A percentile compares a stretch with the other conserved stretches of the same genome.
Evolutionary conservation across 2,888 invertebrate genomes (phyloP).

Genomic region (Xestia ashworthii): DNA sequence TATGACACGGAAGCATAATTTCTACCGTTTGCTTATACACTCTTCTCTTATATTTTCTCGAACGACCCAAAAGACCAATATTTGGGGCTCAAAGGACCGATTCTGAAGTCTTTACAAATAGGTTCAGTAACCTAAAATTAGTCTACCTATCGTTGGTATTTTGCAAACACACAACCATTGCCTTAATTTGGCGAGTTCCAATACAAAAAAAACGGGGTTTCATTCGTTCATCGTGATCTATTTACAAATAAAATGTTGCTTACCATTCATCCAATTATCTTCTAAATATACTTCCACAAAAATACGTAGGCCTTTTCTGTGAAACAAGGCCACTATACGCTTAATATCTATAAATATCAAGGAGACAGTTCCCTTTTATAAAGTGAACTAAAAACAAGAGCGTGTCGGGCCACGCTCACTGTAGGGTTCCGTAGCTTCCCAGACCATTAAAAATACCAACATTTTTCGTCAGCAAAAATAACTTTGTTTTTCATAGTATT

Average conservation of each 20-base stretch:
- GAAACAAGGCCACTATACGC: conserved; percentile 21
- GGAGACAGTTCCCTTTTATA: conserved; percentile 41
- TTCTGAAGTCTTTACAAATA: neutral
- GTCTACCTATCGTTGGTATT: neutral
- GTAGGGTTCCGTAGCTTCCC: too few species aligned
- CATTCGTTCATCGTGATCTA: conserved; percentile 12
- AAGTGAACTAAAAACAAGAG: too few species aligned
- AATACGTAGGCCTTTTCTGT: neutral
- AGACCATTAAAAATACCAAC: too few species aligned
- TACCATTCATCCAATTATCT: conserved; percentile 2
- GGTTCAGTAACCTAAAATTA: neutral
- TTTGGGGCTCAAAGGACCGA: neutral
- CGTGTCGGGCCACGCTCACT: too few species aligned
- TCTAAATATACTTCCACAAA: neutral
- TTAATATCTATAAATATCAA: conserved; percentile 61
- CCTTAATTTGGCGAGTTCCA: neutral
- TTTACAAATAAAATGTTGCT: conserved; percentile 33
- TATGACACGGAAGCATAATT: neutral
- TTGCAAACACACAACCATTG: conserved; percentile 1
- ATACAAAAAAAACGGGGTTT: neutral
- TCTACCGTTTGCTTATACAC: neutral
- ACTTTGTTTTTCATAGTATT: too few species aligned
- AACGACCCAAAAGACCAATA: conserved; percentile 4
- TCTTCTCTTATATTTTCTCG: conserved; percentile 8
- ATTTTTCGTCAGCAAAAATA: too few species aligned